These are phyloP conservation scores for Labia minor DNA, from an alignment of 2,888 invertebrate genomes.

Conservation along the genomic window DNA sequence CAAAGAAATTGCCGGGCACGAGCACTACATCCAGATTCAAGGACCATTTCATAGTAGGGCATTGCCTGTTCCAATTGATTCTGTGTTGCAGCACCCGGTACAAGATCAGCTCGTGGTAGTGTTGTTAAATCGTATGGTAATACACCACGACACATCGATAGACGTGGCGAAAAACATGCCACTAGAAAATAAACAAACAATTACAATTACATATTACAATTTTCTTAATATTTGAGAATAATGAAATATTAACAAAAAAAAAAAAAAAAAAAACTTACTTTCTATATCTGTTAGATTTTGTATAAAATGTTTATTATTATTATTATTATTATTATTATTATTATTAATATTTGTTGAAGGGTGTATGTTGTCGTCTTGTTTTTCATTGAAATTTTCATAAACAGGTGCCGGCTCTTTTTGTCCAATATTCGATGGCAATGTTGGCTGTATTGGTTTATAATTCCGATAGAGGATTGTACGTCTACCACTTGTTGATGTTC, in stretches of 20 bases:
- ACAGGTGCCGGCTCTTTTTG: background rate
- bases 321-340: background rate
- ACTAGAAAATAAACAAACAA: slow-evolving; percentile 35
- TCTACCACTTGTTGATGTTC: background rate
- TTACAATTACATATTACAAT: background rate
- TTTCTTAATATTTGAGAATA: background rate
- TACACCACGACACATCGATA: slow-evolving; percentile 49
- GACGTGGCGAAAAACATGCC: slow-evolving; percentile 43
- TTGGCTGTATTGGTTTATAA: slow-evolving; percentile 17
- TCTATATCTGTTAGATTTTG: background rate
- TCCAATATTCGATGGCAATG: slow-evolving; percentile 1
- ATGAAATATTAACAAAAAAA: background rate
- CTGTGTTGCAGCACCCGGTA: slow-evolving; percentile 34
- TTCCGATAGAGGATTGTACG: background rate
- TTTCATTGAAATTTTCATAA: background rate
- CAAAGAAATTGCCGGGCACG: slow-evolving; percentile 51
- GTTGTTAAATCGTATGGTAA: slow-evolving; percentile 56
- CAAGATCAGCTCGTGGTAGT: slow-evolving; percentile 32
- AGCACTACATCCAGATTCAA: slow-evolving; percentile 52
- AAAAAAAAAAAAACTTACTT: background rate
- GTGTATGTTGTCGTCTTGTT: too few relatives aligned
- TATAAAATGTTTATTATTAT: background rate
- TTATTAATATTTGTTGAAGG: too few relatives aligned
- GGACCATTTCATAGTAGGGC: slow-evolving; percentile 47
- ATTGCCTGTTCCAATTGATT: slow-evolving; percentile 38